phyloP scores from a whole-genome alignment of 2,113 vertebrate species.

The Nannospalax galili region DNA sequence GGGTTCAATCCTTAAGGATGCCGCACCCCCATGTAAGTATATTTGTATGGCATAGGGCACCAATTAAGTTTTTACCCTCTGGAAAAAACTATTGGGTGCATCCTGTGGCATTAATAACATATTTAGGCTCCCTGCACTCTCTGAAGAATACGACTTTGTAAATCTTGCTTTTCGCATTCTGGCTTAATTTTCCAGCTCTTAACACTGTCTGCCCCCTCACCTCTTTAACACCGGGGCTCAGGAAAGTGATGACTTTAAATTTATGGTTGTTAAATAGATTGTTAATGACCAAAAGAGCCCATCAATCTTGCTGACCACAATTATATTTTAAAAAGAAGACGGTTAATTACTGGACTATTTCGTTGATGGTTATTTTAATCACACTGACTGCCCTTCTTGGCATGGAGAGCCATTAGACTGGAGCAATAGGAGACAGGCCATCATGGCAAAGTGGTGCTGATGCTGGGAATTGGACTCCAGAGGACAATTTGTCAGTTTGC shows the following conservation, averaged over 20 bases:
- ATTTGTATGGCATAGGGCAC: background rate
- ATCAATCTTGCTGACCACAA: constrained; percentile 77
- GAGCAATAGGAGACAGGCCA: constrained; percentile 79
- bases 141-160: constrained; percentile 29
- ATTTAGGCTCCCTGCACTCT: background rate
- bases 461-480: constrained; percentile 85
- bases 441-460: constrained; percentile 80
- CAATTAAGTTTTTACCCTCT: background rate
- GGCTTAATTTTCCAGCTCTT: constrained; percentile 68
- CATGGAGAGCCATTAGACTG: constrained; percentile 79
- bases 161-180: constrained; percentile 60
- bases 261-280: constrained; percentile 80
- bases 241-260: constrained; percentile 82
- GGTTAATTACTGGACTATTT: constrained; percentile 86
- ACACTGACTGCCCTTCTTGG: constrained; percentile 83
- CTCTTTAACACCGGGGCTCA: constrained; percentile 77
- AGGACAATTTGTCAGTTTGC: constrained; percentile 90
- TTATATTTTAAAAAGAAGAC: constrained; percentile 68
- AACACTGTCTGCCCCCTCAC: constrained; percentile 66
- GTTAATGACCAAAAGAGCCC: constrained; percentile 80
- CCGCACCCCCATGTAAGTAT: background rate
- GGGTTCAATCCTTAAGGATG: background rate
- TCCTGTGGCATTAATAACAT: background rate
- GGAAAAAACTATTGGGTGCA: background rate
- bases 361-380: constrained; percentile 87